Base-by-base conservation (phyloP, 2,797 vertebrate species). In the Peromyscus aztecus region DNA sequence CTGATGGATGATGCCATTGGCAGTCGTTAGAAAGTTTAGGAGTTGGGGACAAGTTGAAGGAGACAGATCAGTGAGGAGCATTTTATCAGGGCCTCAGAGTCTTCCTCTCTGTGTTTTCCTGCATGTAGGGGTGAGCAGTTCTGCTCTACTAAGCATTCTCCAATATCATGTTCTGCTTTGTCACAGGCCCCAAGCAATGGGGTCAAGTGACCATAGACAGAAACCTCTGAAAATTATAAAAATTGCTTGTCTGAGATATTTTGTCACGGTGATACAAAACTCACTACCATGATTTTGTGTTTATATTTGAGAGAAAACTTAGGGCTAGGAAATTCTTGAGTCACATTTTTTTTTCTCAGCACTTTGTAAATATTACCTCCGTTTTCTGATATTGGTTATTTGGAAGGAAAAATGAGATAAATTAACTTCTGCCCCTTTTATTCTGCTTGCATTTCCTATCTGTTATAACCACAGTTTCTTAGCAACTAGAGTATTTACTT, bases 301-400 rank as follows among this genome's bases (percentile, higher is more conserved):
- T 71, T 55, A 17, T 71, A 55, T 71, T 55, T 55, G 43, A 71
- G 65, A 87, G 46, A 27, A 13, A 87, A 55, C 23, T 87, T 71
- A 37, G 23, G 34, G 14, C n/a, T 27, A 55, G 55, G 37, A 55
- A 87, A 37, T 71, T 27, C 14, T 17, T 6, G 85, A 57, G n/a
- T 57, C 49, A 37, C 34, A 55, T 87, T 43, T 67, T 24, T 69
- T 71, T 71, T 73, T 69, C 49, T 73, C 23, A 29, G 34, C 49
- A 55, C n/a, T 87, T 87, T 19, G 23, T 71, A 73, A 73, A 55
- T 73, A n/a, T 17, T 73, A 55, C 13, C 57, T 37, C 14, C 6
- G 85, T 87, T 73, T 86, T 49, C 63, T 69, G 46, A 86, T 86
- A 37, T 73, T 87, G 67, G 34, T 87, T 87, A 87, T 57, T 29